These are phyloP conservation scores for Drosophila melanosoma DNA, from an alignment of 2,888 invertebrate genomes.

Conservation along the genomic window DNA sequence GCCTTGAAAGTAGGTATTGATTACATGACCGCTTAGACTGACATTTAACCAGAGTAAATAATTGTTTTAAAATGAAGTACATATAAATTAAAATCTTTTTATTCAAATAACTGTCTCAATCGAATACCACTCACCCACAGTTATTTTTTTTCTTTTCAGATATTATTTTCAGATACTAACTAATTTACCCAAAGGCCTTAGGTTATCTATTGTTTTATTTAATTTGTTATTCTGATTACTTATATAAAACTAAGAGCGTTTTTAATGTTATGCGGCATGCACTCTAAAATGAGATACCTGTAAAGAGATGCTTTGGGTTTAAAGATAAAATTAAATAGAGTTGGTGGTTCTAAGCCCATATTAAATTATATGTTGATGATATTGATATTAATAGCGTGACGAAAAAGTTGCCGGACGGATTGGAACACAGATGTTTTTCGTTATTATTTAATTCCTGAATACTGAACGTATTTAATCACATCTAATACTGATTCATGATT, in stretches of 20 bases:
- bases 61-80: not conserved
- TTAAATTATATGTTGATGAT: not conserved
- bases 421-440: not conserved
- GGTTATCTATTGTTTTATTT: not conserved
- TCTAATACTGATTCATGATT: not conserved
- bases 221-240: not conserved
- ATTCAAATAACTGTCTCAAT: not conserved
- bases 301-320: not conserved
- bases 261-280: not conserved
- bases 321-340: not conserved
- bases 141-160: too few species aligned
- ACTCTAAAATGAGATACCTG: not conserved
- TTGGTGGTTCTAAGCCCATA: not conserved
- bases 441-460: not conserved
- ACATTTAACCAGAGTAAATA: not conserved
- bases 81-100: not conserved
- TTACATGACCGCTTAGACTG: not conserved
- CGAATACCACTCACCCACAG: not conserved
- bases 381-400: not conserved
- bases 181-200: not conserved
- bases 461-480: not conserved
- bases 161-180: not conserved
- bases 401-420: slow-evolving; percentile 1
- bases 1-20: not conserved
- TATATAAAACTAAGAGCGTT: not conserved